These are phyloP conservation scores for Bilobella aurantiaca DNA, from an alignment of 1,140 invertebrate species.

Conservation along the genomic window DNA sequence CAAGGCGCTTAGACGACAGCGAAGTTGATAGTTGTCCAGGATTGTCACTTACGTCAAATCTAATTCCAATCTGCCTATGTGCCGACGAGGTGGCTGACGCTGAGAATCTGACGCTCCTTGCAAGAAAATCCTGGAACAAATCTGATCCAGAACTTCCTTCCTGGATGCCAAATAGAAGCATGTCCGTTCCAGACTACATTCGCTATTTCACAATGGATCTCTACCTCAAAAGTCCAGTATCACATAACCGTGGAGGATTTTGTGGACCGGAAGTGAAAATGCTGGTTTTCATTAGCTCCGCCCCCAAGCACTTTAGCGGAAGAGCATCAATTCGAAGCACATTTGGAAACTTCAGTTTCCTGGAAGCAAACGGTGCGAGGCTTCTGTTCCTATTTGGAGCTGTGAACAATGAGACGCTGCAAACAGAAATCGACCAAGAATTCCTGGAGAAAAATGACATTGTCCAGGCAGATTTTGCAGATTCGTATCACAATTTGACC, in stretches of 20 bases:
- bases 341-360: neutral
- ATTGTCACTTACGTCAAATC: too few species aligned
- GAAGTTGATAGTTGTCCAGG: too few species aligned
- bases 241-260: neutral
- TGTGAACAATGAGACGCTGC: neutral
- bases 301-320: neutral
- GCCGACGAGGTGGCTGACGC: too few species aligned
- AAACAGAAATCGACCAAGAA: neutral
- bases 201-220: neutral
- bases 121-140: neutral
- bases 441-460: neutral
- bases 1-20: too few species aligned
- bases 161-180: neutral
- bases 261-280: neutral
- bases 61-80: too few species aligned
- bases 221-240: neutral
- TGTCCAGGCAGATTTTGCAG: neutral
- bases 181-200: neutral
- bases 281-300: neutral
- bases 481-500: slow-evolving; percentile 1
- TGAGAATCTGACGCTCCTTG: neutral
- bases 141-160: neutral
- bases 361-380: neutral
- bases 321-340: neutral
- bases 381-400: neutral